A percentile compares a stretch with the other conserved stretches of the same genome.
Evolutionary conservation across 2,797 vertebrate genomes (phyloP).

Genomic region (Knipowitschia caucasica): DNA sequence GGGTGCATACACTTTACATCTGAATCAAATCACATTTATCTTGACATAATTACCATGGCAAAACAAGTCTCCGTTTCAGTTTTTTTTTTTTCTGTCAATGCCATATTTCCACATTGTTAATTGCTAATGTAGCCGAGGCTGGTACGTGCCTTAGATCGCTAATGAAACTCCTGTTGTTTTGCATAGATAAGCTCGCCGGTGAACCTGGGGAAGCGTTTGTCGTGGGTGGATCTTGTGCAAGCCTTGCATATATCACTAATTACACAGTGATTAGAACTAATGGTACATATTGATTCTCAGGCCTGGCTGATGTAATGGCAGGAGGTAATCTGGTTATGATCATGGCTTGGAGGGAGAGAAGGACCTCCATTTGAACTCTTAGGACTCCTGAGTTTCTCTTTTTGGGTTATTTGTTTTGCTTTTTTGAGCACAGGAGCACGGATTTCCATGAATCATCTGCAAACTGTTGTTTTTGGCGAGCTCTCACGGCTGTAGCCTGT

Average conservation of each 20-base stretch:
- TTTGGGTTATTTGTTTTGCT: slow-evolving; percentile 48
- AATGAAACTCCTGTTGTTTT: slow-evolving; percentile 2
- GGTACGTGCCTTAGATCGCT: neutral
- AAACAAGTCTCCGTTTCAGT: neutral
- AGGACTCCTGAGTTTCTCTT: slow-evolving; percentile 53
- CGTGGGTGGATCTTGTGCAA: slow-evolving; percentile 15
- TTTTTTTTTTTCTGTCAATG: neutral
- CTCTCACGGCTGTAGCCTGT: slow-evolving; percentile 12
- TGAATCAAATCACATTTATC: neutral
- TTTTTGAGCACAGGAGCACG: slow-evolving; percentile 34
- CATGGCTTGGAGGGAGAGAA: slow-evolving; percentile 37
- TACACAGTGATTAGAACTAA: slow-evolving; percentile 70
- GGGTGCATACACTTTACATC: no score
- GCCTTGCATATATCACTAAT: slow-evolving; percentile 54
- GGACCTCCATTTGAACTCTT: slow-evolving; percentile 53
- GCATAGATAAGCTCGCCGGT: slow-evolving; percentile 1
- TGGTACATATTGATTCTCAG: slow-evolving; percentile 62
- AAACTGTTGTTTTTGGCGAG: slow-evolving; percentile 22
- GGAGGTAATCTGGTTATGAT: slow-evolving; percentile 65
- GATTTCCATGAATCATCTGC: slow-evolving; percentile 32
- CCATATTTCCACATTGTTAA: neutral
- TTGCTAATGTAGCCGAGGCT: neutral
- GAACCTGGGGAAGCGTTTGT: slow-evolving; percentile 6
- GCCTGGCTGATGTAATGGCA: slow-evolving; percentile 61
- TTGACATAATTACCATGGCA: neutral